A percentile compares a stretch with the other conserved stretches of the same genome.
Evolutionary conservation across 2,113 vertebrate genomes (phyloP).

Genomic region (Lethenteron camtschaticum): DNA sequence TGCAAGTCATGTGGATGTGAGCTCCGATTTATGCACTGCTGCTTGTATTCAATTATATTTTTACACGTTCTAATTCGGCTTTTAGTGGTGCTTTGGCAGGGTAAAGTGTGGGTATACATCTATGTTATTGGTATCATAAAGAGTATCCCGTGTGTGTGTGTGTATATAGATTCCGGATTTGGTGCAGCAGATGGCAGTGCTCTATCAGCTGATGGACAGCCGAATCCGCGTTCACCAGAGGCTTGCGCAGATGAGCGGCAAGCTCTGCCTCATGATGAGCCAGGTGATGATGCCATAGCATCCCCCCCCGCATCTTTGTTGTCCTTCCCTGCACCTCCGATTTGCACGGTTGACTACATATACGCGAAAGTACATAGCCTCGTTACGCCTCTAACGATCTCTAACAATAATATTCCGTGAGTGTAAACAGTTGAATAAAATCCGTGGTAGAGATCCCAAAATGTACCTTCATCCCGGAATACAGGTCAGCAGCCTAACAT

Average conservation of each 20-base stretch:
- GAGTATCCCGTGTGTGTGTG: neutral
- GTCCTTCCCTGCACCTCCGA: neutral
- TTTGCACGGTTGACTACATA: neutral
- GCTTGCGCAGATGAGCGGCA: conserved; percentile 64
- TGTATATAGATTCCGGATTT: conserved; percentile 52
- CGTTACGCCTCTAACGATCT: neutral
- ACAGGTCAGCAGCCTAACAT: too few species aligned
- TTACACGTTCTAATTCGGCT: too few species aligned
- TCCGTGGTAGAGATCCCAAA: neutral
- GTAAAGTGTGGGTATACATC: neutral
- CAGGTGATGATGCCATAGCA: conserved; percentile 30
- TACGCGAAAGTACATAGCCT: neutral
- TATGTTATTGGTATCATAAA: neutral
- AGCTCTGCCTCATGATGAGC: conserved; percentile 59
- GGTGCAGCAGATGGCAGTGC: conserved; percentile 50
- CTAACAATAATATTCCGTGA: neutral
- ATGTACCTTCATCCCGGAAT: too few species aligned
- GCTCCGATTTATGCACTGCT: too few species aligned
- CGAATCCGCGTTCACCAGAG: conserved; percentile 76
- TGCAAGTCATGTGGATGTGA: too few species aligned
- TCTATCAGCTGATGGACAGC: conserved; percentile 87
- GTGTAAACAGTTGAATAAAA: neutral
- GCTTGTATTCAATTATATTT: too few species aligned
- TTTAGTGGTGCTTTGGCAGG: too few species aligned
- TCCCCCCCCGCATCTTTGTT: neutral